These are phyloP conservation scores for Drosophila kikkawai DNA, from an alignment of 1,140 invertebrate genomes.

Conservation along the genomic window DNA sequence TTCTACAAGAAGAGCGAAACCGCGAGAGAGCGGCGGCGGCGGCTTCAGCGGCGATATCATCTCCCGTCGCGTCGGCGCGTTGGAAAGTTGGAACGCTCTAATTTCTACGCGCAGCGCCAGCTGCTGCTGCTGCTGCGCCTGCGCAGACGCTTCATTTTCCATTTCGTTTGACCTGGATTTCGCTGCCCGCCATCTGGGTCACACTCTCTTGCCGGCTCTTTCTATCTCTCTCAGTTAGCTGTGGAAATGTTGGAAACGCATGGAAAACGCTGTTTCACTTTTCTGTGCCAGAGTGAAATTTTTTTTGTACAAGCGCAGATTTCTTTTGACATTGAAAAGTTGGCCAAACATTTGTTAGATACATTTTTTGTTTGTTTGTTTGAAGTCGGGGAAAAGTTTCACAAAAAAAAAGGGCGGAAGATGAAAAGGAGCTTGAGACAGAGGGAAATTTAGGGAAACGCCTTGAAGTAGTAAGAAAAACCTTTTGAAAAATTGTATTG, in stretches of 20 bases:
- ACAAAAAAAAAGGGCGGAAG: background rate
- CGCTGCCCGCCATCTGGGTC: constrained; percentile 71
- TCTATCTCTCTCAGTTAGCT: background rate
- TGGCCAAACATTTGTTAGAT: constrained; percentile 56
- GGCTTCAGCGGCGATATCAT: constrained; percentile 37
- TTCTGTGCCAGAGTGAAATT: constrained; percentile 75
- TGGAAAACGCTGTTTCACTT: constrained; percentile 76
- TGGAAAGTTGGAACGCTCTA: constrained; percentile 74
- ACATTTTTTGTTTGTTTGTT: constrained; percentile 5
- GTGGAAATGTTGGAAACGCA: constrained; percentile 56
- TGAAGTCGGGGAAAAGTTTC: background rate
- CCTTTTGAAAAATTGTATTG: background rate
- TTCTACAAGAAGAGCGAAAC: constrained; percentile 60
- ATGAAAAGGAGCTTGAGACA: too few species aligned
- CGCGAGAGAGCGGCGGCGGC: constrained; percentile 7
- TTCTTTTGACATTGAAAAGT: constrained; percentile 80
- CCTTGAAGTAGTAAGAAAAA: background rate
- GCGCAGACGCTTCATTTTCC: constrained; percentile 72
- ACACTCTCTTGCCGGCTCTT: constrained; percentile 39
- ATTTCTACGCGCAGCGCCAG: constrained; percentile 72
- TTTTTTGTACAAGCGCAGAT: constrained; percentile 49
- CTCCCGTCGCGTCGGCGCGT: constrained; percentile 42
- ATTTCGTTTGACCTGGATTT: constrained; percentile 84
- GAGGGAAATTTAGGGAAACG: background rate
- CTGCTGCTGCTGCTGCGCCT: constrained; percentile 21